Percentiles rank a stretch among this genome's conserved stretches.
These are phyloP conservation scores for Cantharis nigra DNA, from an alignment of 2,888 invertebrate species.

Conservation along the genomic window DNA sequence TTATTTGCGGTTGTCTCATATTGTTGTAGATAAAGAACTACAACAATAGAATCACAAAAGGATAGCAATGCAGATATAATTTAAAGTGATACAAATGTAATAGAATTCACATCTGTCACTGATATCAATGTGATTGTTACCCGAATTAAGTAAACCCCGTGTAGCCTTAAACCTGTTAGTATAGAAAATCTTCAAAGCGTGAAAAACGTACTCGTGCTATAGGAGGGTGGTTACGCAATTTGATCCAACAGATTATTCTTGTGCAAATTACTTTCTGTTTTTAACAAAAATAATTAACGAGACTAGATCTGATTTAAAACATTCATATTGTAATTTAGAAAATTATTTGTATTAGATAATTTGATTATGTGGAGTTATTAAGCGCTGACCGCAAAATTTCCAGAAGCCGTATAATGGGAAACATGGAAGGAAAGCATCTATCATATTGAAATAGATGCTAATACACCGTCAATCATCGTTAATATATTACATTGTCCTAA, in stretches of 20 bases:
- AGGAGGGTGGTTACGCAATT: conserved; percentile 50
- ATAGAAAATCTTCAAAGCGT: conserved; percentile 54
- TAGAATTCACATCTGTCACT: conserved; percentile 54
- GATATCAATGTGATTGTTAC: conserved; percentile 52
- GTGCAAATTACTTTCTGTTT: background rate
- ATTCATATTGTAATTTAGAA: background rate
- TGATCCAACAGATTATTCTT: conserved; percentile 45
- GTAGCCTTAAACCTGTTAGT: conserved; percentile 55
- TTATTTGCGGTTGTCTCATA: background rate
- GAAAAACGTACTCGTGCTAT: conserved; percentile 44
- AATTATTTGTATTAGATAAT: background rate
- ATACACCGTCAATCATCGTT: conserved; percentile 42
- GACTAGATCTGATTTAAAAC: background rate
- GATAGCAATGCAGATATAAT: conserved; percentile 28
- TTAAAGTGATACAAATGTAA: conserved; percentile 38
- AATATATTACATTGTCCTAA: conserved; percentile 38
- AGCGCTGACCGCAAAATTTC: conserved; percentile 4
- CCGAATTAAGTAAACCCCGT: conserved; percentile 53
- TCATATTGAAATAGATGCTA: conserved; percentile 36
- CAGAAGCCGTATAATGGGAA: background rate
- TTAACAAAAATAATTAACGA: background rate
- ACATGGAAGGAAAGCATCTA: conserved; percentile 30
- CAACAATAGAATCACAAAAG: conserved; percentile 32
- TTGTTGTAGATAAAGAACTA: conserved; percentile 9
- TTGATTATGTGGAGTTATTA: background rate